These are phyloP conservation scores for Corvus cornix DNA, from an alignment of 2,113 vertebrate species.

Conservation along the genomic window DNA sequence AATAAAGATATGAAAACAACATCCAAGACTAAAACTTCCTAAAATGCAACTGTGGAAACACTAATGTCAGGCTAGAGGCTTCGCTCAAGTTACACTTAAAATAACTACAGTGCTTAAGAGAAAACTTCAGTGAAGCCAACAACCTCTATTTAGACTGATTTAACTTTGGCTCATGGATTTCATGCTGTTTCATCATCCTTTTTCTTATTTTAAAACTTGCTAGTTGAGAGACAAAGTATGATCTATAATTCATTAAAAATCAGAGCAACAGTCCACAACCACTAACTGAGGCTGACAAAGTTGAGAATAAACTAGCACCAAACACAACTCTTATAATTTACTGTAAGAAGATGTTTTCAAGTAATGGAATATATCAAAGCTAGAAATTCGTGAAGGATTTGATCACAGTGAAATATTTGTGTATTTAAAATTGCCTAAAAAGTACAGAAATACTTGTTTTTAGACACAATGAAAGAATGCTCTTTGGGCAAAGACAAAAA, in stretches of 20 bases:
- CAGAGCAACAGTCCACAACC: background rate
- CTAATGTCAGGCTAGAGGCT: background rate
- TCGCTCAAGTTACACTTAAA: background rate
- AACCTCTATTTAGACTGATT: background rate
- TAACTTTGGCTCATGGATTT: background rate
- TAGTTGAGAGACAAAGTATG: background rate
- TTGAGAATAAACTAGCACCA: background rate
- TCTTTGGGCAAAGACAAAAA: background rate
- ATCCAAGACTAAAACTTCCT: background rate
- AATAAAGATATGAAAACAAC: background rate
- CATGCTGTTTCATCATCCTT: background rate
- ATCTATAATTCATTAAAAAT: background rate
- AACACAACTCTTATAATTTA: background rate
- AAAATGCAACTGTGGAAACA: background rate
- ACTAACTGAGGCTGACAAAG: background rate
- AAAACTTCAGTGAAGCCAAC: background rate
- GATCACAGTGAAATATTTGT: background rate
- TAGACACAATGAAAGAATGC: background rate
- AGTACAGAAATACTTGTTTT: background rate
- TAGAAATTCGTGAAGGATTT: background rate
- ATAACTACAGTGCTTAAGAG: background rate
- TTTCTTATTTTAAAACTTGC: background rate
- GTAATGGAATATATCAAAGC: background rate
- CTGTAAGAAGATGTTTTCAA: background rate
- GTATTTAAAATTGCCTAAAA: background rate